Evolutionary conservation across 2,797 vertebrate species (phyloP).

Genomic region (Hyperoplus immaculatus): DNA sequence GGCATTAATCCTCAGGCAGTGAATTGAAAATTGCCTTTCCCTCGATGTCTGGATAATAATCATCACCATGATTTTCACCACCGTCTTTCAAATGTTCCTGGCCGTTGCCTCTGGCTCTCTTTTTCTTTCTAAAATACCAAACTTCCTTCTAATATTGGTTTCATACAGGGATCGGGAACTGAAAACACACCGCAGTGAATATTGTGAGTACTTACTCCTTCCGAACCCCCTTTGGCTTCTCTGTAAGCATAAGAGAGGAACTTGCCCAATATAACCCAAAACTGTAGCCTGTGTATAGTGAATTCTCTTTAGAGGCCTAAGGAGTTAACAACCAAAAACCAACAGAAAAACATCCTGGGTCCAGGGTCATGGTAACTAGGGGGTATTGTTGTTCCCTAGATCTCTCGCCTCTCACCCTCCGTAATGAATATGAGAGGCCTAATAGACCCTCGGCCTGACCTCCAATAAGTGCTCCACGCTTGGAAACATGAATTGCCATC

Average conservation of each 20-base stretch:
- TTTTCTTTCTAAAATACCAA: conserved; percentile 48
- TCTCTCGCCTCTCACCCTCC: conserved; percentile 78
- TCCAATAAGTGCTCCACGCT: conserved; percentile 82
- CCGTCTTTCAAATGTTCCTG: conserved; percentile 65
- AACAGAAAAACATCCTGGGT: conserved; percentile 83
- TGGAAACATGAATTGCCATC: conserved; percentile 82
- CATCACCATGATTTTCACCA: conserved; percentile 69
- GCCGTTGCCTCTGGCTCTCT: conserved; percentile 42
- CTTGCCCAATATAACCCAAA: conserved; percentile 48
- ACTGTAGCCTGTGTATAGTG: conserved; percentile 49
- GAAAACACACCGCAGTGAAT: conserved; percentile 42
- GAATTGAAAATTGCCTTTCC: conserved; percentile 61
- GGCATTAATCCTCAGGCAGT: conserved; percentile 78
- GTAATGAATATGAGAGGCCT: conserved; percentile 84
- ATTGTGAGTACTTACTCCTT: conserved; percentile 44
- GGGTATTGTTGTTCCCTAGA: conserved; percentile 70
- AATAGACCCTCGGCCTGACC: conserved; percentile 82
- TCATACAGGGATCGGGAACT: conserved; percentile 26
- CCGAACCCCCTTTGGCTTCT: conserved; percentile 35
- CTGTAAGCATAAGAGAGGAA: conserved; percentile 19
- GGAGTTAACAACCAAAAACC: conserved; percentile 74
- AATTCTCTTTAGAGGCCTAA: conserved; percentile 41
- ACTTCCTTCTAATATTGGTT: conserved; percentile 40
- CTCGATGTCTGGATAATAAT: conserved; percentile 69
- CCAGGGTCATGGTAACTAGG: conserved; percentile 75